Percentiles rank a stretch among this genome's conserved stretches.
Conservation (phyloP, 2,113 vertebrate genomes). For the Nematolebias whitei region DNA sequence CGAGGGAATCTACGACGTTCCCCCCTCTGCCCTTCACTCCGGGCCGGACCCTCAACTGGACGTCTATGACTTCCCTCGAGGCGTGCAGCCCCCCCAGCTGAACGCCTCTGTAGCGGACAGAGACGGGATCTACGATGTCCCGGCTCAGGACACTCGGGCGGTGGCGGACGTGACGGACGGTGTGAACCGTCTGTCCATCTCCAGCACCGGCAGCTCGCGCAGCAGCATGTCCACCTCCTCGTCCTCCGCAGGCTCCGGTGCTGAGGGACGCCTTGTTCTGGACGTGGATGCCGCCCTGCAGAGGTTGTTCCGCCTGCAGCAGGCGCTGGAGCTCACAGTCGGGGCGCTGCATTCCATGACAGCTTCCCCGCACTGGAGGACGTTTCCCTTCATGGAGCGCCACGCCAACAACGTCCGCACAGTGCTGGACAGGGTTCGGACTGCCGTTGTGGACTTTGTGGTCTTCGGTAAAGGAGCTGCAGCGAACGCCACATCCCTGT, state of each 20-base stretch:
- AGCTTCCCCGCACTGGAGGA: constrained; percentile 87
- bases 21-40: constrained; percentile 75
- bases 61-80: constrained; percentile 89
- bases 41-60: constrained; percentile 79
- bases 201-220: constrained; percentile 92
- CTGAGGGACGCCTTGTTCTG: constrained; percentile 76
- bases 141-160: constrained; percentile 75
- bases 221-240: constrained; percentile 98
- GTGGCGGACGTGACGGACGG: constrained; percentile 86
- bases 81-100: constrained; percentile 76
- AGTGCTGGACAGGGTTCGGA: constrained; percentile 85
- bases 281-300: constrained; percentile 89
- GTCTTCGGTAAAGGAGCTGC: constrained; percentile 85
- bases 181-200: constrained; percentile 92
- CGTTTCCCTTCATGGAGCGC: constrained; percentile 86
- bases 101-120: constrained; percentile 63
- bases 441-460: constrained; percentile 83
- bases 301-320: constrained; percentile 84
- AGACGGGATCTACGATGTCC: constrained; percentile 87
- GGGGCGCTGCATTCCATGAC: constrained; percentile 80
- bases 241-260: constrained; percentile 85
- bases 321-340: constrained; percentile 81
- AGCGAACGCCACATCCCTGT: constrained; percentile 83
- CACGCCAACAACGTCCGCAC: constrained; percentile 86
- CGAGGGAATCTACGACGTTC: constrained; percentile 83